These are phyloP conservation scores for Phoenicopterus ruber DNA, from an alignment of 2,113 vertebrate genomes.

Conservation along the genomic window DNA sequence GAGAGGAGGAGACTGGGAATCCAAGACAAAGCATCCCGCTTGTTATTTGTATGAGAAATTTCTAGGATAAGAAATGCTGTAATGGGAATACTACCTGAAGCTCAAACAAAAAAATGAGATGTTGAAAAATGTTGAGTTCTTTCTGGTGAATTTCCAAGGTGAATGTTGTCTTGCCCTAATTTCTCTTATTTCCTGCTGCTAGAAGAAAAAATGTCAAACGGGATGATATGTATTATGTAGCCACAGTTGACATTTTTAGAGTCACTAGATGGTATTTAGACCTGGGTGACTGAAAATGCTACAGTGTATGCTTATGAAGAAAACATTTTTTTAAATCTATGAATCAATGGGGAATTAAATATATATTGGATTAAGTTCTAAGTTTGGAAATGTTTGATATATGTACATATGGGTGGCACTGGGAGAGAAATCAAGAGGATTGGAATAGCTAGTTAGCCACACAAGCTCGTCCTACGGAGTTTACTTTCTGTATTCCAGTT, in stretches of 20 bases:
- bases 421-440: background rate
- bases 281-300: conserved; percentile 2
- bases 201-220: background rate
- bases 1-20: background rate
- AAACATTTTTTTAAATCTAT: background rate
- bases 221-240: background rate
- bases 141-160: background rate
- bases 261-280: conserved; percentile 13
- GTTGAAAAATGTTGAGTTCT: background rate
- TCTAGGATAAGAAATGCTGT: background rate
- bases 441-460: background rate
- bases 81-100: background rate
- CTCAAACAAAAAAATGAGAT: background rate
- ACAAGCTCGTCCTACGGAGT: background rate
- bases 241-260: background rate
- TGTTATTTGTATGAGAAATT: background rate
- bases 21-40: background rate
- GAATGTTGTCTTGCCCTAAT: background rate
- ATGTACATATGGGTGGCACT: background rate
- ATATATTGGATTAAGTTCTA: background rate
- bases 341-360: background rate
- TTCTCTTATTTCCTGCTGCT: background rate
- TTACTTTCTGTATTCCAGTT: background rate
- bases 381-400: background rate
- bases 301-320: background rate